Conservation (phyloP, 2,888 invertebrate species). For the Cephus spinipes region DNA sequence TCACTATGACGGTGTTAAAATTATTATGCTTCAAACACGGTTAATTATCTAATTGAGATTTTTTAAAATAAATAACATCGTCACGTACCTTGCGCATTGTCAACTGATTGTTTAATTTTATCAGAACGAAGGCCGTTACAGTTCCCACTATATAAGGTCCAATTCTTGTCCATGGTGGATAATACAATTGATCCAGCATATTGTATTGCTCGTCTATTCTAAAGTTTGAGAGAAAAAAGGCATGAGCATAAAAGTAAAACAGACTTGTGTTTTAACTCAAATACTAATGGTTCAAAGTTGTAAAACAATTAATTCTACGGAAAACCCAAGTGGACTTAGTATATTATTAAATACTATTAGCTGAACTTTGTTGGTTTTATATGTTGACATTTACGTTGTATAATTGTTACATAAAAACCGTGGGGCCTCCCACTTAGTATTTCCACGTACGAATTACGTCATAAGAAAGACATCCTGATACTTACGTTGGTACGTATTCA, state of each 20-base stretch:
- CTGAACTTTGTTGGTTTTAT: neutral
- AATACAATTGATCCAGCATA: slow-evolving; percentile 65
- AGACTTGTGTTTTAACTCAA: neutral
- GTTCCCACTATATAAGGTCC: slow-evolving; percentile 69
- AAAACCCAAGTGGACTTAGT: neutral
- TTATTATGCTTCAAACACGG: neutral
- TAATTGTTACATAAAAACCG: neutral
- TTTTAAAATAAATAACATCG: neutral
- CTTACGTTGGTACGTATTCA: slow-evolving; percentile 67
- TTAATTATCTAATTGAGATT: neutral
- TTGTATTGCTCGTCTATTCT: slow-evolving; percentile 65
- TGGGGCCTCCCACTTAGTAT: neutral
- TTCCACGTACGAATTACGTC: neutral
- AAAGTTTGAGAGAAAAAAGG: neutral
- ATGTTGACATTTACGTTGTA: neutral
- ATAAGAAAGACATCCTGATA: slow-evolving; percentile 16
- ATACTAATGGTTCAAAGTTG: neutral
- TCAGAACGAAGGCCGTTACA: slow-evolving; percentile 66
- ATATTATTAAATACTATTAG: neutral
- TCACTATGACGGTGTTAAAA: neutral
- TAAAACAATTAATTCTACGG: neutral
- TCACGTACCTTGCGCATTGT: slow-evolving; percentile 45
- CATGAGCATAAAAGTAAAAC: neutral
- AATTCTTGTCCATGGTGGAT: slow-evolving; percentile 69
- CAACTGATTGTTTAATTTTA: slow-evolving; percentile 52